These are phyloP conservation scores for Gadus chalcogrammus DNA, from an alignment of 2,113 vertebrate genomes.

Conservation along the genomic window DNA sequence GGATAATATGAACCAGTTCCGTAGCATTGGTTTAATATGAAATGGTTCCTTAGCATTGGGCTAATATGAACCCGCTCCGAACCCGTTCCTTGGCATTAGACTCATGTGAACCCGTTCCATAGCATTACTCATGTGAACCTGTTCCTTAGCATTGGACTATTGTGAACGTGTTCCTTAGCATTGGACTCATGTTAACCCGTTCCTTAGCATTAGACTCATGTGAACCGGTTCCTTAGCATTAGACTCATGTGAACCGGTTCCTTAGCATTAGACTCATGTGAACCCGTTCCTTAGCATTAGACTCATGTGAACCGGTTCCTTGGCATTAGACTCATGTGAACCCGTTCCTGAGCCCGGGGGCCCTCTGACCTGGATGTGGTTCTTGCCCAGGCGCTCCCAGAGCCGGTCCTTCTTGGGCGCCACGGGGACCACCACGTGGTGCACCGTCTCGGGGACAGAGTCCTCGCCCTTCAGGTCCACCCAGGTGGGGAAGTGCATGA, in stretches of 20 bases:
- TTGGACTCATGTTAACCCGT: too few relatives aligned
- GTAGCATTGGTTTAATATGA: neutral
- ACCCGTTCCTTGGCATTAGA: too few relatives aligned
- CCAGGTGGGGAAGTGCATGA: conserved; percentile 99
- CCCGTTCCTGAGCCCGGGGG: neutral
- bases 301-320: too few relatives aligned
- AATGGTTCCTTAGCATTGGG: too few relatives aligned
- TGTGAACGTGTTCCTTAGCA: neutral
- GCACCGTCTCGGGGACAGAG: conserved; percentile 94
- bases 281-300: neutral
- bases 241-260: too few relatives aligned
- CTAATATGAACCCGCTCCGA: too few relatives aligned
- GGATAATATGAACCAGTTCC: too few relatives aligned
- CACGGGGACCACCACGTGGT: conserved; percentile 92
- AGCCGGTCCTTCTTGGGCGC: conserved; percentile 87
- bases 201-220: neutral
- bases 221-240: too few relatives aligned
- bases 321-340: neutral
- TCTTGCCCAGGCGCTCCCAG: conserved; percentile 90
- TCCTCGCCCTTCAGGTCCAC: conserved; percentile 98
- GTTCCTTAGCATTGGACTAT: too few relatives aligned
- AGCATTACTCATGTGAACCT: neutral
- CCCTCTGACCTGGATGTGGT: conserved; percentile 79
- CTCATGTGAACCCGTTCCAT: neutral
- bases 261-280: neutral